Base-by-base conservation (phyloP, 2,113 vertebrate genomes). In the Puntigrus tetrazona region DNA sequence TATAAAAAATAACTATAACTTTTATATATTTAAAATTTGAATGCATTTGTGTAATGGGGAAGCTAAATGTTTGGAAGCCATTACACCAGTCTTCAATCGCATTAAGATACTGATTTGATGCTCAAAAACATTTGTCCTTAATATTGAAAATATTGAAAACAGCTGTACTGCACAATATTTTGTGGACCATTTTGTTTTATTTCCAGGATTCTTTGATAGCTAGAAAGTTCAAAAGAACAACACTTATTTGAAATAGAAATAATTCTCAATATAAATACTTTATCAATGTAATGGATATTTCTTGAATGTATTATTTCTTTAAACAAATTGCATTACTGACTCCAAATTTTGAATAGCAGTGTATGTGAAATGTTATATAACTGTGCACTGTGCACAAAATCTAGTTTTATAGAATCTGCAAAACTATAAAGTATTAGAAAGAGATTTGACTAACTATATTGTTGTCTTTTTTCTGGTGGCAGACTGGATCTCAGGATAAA, bases 401-500 rank as follows among this genome's bases (percentile, higher is more conserved):
- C 4, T 6, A 29, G 59, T 29, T 45, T 4, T 47, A 14, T 47
- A 47, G 18, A 52, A 67, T 34, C 63, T 67, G 20, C 16, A 67
- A 34, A 65, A 65, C 27, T 11, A 29, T 18, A 18, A 3, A 67
- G 7, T 34, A 20, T 67, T 20, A 78, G 38, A 73, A 25, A 79
- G 77, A 8, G 20, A 55, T 31, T 29, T n/a, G 6, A 85, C 92
- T 90, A 91, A 99, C 98, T 95, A 0, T 99, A 97, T 91, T 93
- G 86, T 82, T 91, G 91, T 78, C 97, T 94, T 43, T 95, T 92
- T 75, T 92, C 89, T 38, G 94, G 93, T 69, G 94, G 93, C 87
- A 98, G 93, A 89, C 95, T 97, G 87, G 96, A 90, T 78, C 96
- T 93, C 65, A 99, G 94, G 82, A 99, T 96, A 86, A 98, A 93